Percentiles rank a stretch among this genome's conserved stretches.
Evolutionary conservation across 2,797 vertebrate species (phyloP).

Genomic region (Perodicticus potto): DNA sequence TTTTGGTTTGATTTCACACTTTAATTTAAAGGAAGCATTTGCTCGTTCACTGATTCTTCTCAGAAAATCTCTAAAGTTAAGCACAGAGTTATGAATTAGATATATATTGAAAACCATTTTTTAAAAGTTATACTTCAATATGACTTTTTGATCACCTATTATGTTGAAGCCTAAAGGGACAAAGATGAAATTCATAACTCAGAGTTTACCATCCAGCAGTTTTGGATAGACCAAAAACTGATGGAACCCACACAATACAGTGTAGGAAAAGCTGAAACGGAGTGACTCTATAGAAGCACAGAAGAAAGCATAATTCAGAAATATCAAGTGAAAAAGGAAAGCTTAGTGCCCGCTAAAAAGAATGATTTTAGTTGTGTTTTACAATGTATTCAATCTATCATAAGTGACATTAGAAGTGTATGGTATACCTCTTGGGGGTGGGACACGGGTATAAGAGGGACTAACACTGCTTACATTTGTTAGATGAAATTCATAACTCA

Average conservation of each 20-base stretch:
- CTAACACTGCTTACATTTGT: no score
- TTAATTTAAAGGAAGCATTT: conserved; percentile 18
- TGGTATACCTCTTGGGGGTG: no score
- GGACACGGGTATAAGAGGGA: no score
- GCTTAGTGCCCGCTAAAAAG: not conserved
- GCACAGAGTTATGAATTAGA: not conserved
- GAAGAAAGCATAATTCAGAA: not conserved
- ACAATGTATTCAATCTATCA: not conserved
- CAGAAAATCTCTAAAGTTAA: conserved; percentile 24
- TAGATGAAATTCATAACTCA: no score
- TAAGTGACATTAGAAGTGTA: not conserved
- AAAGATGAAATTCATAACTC: not conserved
- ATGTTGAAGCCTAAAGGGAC: not conserved
- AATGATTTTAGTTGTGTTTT: not conserved
- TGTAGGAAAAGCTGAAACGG: not conserved
- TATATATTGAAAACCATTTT: not conserved
- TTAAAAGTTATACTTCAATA: not conserved
- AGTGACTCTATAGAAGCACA: not conserved
- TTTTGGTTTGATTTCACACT: conserved; percentile 38
- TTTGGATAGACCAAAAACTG: not conserved
- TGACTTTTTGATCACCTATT: not conserved
- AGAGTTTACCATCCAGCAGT: not conserved
- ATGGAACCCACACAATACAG: not conserved
- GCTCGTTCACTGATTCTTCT: not conserved
- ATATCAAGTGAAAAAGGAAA: not conserved